Percentiles rank a stretch among this genome's conserved stretches.
Evolutionary conservation across 1,140 invertebrate genomes (phyloP).

Genomic region (Drosophila dunni): DNA sequence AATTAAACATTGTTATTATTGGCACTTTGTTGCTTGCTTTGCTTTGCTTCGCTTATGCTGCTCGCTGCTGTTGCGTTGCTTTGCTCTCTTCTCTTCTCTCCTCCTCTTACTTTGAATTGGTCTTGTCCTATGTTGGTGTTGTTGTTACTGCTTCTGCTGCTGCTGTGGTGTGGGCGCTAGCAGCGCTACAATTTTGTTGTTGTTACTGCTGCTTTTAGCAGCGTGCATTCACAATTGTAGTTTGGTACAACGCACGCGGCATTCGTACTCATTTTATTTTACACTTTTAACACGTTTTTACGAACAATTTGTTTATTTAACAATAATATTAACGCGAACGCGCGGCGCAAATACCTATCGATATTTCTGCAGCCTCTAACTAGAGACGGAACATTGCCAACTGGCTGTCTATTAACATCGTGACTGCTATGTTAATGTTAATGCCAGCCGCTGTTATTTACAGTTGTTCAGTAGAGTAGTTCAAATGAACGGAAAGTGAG

Average conservation of each 20-base stretch:
- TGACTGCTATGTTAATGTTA: constrained; percentile 17
- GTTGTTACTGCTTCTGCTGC: constrained; percentile 30
- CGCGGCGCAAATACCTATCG: constrained; percentile 47
- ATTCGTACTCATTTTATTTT: constrained; percentile 13
- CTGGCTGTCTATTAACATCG: constrained; percentile 33
- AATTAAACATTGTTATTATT: constrained; percentile 60
- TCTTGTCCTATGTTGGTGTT: constrained; percentile 22
- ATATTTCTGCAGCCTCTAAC: constrained; percentile 49
- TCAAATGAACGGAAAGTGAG: too few relatives aligned
- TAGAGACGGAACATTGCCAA: constrained; percentile 43
- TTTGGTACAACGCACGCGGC: constrained; percentile 17
- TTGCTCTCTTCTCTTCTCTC: constrained; percentile 7
- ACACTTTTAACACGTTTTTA: constrained; percentile 31
- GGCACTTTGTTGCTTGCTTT: constrained; percentile 49
- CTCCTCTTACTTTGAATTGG: constrained; percentile 33
- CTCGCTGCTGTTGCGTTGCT: constrained; percentile 13
- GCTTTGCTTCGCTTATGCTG: constrained; percentile 22
- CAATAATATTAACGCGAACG: constrained; percentile 48
- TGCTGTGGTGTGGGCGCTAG: constrained; percentile 35
- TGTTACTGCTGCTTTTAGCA: constrained; percentile 16
- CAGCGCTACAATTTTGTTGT: constrained; percentile 30
- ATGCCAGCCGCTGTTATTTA: background rate
- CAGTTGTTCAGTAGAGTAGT: background rate
- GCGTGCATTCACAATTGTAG: constrained; percentile 20
- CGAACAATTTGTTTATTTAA: constrained; percentile 44